Percentiles rank a stretch among this genome's conserved stretches.
phyloP scores from a whole-genome alignment of 2,888 invertebrate species.

The Galeruca laticollis region DNA sequence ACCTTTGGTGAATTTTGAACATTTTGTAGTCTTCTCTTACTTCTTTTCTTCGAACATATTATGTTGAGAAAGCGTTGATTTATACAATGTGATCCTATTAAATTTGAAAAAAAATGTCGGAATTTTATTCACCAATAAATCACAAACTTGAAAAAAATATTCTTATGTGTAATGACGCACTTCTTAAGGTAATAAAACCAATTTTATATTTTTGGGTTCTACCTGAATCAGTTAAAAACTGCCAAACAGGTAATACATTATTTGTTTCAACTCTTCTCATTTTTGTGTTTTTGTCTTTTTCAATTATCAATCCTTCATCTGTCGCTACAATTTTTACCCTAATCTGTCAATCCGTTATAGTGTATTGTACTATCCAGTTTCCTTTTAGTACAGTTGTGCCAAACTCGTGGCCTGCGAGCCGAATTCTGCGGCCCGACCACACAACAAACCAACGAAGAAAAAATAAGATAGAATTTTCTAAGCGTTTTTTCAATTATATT shows the following conservation, averaged over 20 bases:
- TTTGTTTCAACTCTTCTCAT: neutral
- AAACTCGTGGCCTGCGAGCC: too few relatives aligned
- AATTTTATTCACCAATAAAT: slow-evolving; percentile 1
- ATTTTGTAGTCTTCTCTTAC: neutral
- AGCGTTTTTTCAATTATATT: too few relatives aligned
- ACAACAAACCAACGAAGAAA: too few relatives aligned
- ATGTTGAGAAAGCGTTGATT: neutral
- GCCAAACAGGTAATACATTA: neutral
- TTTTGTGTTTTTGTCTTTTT: neutral
- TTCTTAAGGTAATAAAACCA: neutral
- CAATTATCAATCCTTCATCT: too few relatives aligned
- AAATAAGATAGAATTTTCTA: too few relatives aligned
- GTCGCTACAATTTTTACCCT: too few relatives aligned
- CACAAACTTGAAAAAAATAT: neutral
- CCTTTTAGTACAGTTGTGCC: too few relatives aligned
- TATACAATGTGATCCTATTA: neutral
- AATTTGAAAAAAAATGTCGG: neutral
- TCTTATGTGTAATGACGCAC: neutral
- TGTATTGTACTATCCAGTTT: too few relatives aligned
- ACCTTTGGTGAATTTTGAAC: neutral
- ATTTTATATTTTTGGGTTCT: neutral
- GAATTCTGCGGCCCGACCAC: too few relatives aligned
- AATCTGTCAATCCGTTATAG: too few relatives aligned
- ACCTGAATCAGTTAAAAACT: neutral
- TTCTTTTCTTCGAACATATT: neutral